Conservation (phyloP, 1,140 invertebrate genomes). For the Macrosteles quadrilineatus region DNA sequence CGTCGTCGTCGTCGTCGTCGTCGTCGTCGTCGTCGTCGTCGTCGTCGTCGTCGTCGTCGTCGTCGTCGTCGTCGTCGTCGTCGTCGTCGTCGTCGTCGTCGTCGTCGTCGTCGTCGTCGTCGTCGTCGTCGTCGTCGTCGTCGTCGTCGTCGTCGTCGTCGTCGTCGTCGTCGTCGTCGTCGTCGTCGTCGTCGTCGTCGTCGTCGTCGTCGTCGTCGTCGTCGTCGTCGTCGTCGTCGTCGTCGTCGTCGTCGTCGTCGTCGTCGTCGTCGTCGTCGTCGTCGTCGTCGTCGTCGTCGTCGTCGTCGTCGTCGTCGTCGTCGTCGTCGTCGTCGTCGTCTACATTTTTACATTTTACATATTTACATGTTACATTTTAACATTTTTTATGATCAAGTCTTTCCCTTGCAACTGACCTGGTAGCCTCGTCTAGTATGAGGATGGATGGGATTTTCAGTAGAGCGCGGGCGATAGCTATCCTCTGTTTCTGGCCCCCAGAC, state of each 20-base stretch:
- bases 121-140: neutral
- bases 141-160: neutral
- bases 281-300: neutral
- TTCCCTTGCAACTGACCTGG: too few relatives aligned
- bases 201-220: neutral
- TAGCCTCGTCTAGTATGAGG: too few relatives aligned
- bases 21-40: slow-evolving; percentile 1
- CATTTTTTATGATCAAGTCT: too few relatives aligned
- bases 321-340: too few relatives aligned
- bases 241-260: neutral
- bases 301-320: neutral
- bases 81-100: neutral
- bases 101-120: neutral
- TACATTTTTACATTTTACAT: too few relatives aligned
- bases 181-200: neutral
- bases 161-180: neutral
- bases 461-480: too few relatives aligned
- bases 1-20: slow-evolving; percentile 1
- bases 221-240: neutral
- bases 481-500: too few relatives aligned
- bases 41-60: neutral
- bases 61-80: neutral
- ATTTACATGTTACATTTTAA: too few relatives aligned
- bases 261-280: neutral
- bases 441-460: too few relatives aligned